Evolutionary conservation across 2,888 invertebrate genomes (phyloP).

Genomic region (Synanthedon vespiformis): DNA sequence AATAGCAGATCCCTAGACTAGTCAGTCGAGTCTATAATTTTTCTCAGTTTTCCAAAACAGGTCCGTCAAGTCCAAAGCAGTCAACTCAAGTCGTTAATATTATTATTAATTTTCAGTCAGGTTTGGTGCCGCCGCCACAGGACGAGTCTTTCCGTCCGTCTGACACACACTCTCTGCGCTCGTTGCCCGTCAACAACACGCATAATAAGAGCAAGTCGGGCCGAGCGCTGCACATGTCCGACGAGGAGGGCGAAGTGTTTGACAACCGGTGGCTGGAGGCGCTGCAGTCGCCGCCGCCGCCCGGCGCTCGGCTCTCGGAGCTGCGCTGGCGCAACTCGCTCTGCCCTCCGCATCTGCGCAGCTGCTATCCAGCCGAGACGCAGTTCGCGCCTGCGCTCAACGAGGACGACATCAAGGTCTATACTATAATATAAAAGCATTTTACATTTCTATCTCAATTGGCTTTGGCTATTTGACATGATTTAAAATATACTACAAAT

Average conservation of each 20-base stretch:
- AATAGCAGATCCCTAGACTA: no score
- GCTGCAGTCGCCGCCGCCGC: slow-evolving; percentile 67
- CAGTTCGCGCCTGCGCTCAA: slow-evolving; percentile 72
- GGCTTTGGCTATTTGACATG: no score
- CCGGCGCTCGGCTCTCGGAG: slow-evolving; percentile 69
- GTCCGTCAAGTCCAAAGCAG: no score
- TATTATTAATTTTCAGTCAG: slow-evolving; percentile 31
- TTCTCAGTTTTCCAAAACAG: no score
- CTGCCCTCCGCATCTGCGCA: slow-evolving; percentile 86
- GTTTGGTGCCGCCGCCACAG: slow-evolving; percentile 27
- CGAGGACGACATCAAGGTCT: slow-evolving; percentile 57
- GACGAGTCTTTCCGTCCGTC: slow-evolving; percentile 31
- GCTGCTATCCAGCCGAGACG: slow-evolving; percentile 86
- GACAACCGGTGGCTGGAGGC: slow-evolving; percentile 83
- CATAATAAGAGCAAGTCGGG: slow-evolving; percentile 28
- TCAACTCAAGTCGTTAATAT: no score
- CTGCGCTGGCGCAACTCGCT: slow-evolving; percentile 84
- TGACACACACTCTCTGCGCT: slow-evolving; percentile 49
- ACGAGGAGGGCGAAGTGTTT: slow-evolving; percentile 88
- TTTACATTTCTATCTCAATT: no score
- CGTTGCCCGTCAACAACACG: slow-evolving; percentile 29
- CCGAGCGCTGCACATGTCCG: slow-evolving; percentile 78
- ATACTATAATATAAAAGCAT: neutral
- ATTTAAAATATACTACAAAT: no score
- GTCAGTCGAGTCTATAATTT: no score